phyloP scores from a whole-genome alignment of 2,113 vertebrate species.

The Excalfactoria chinensis region DNA sequence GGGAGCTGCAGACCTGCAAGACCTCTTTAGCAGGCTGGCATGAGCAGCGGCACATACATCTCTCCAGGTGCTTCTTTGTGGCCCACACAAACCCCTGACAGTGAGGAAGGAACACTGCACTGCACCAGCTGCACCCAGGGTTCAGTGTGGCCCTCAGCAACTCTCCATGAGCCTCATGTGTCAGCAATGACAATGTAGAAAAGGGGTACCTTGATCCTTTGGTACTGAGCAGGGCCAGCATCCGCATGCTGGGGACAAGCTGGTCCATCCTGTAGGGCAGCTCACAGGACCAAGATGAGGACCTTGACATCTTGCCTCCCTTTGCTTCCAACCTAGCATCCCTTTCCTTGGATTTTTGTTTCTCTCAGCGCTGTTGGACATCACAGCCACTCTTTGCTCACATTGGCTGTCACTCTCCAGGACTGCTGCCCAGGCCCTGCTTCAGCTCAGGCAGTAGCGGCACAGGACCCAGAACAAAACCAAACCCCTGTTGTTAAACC shows the following conservation, averaged over 20 bases:
- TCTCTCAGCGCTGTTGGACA: background rate
- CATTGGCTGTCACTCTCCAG: fast-evolving
- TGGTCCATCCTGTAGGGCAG: background rate
- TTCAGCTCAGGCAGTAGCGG: fast-evolving
- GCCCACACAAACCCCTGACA: background rate
- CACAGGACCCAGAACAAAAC: background rate
- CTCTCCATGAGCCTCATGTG: background rate
- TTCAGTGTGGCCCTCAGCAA: background rate
- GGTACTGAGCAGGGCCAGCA: background rate
- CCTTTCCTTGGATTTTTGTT: fast-evolving
- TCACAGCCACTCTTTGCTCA: fast-evolving
- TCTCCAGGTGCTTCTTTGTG: background rate
- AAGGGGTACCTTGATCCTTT: background rate
- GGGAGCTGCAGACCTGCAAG: background rate
- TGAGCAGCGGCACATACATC: background rate
- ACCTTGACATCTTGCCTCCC: background rate
- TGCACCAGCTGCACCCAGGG: background rate
- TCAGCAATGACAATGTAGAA: background rate
- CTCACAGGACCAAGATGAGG: background rate
- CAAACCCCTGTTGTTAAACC: background rate
- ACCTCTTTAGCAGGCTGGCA: background rate
- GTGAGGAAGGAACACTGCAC: background rate
- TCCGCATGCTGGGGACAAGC: background rate
- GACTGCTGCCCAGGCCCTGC: fast-evolving
- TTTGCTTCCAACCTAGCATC: background rate